Evolutionary conservation across 2,888 invertebrate species (phyloP).

Genomic region (Melangyna quadrimaculata): DNA sequence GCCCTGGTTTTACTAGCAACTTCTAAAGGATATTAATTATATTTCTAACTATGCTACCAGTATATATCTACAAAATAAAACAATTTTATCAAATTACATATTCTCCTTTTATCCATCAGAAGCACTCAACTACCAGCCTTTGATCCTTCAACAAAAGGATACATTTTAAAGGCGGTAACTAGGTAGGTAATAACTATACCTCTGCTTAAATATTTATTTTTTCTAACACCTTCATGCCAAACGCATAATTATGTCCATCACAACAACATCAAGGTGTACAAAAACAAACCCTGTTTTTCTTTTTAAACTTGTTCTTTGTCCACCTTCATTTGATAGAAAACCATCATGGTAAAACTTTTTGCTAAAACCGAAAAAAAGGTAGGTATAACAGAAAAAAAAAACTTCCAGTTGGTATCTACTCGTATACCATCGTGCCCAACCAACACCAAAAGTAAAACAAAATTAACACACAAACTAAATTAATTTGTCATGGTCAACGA

Average conservation of each 20-base stretch:
- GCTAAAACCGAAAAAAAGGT: not conserved
- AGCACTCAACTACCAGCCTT: not conserved
- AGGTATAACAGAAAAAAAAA: constrained; percentile 6
- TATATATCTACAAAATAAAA: not conserved
- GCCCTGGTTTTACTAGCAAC: too few species aligned
- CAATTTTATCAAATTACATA: not conserved
- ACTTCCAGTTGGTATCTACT: too few species aligned
- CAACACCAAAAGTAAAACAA: constrained; percentile 41
- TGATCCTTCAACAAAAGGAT: not conserved
- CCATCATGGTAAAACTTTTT: not conserved
- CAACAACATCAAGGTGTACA: not conserved
- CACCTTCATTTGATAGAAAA: not conserved
- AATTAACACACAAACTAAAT: constrained; percentile 65
- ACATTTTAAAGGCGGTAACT: not conserved
- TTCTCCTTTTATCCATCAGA: not conserved
- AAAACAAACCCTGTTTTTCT: not conserved
- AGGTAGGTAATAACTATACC: not conserved
- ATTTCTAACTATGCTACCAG: too few species aligned
- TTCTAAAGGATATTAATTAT: too few species aligned
- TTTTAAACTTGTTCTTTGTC: not conserved
- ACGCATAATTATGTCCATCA: not conserved
- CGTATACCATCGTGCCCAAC: too few species aligned
- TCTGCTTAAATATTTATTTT: not conserved
- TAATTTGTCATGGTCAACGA: constrained; percentile 70
- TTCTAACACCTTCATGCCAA: not conserved